Conservation (phyloP, 2,888 invertebrate species). For the Phortica magna region DNA sequence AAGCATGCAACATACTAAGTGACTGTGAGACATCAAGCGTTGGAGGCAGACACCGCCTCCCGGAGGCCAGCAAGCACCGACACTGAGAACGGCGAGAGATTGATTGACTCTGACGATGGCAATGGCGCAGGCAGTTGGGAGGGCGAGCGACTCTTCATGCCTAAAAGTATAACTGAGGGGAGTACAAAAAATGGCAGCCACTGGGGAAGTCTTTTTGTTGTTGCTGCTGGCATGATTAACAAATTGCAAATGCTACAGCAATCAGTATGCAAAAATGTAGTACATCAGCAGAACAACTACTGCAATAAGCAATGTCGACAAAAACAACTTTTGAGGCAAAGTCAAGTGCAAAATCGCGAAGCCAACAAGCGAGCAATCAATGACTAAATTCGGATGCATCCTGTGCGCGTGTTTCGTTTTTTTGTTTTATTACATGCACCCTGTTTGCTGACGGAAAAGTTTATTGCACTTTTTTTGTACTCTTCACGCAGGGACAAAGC, state of each 20-base stretch:
- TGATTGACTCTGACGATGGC: neutral
- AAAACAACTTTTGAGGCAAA: neutral
- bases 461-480: neutral
- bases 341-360: constrained; percentile 5
- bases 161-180: constrained; percentile 32
- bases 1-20: constrained; percentile 49
- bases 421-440: too few relatives aligned
- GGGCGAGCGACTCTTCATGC: constrained; percentile 22
- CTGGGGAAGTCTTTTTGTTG: neutral
- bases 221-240: constrained; percentile 35
- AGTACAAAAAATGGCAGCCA: constrained; percentile 8
- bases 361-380: neutral
- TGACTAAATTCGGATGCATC: too few relatives aligned
- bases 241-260: constrained; percentile 31
- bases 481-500: too few relatives aligned
- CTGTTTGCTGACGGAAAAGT: neutral
- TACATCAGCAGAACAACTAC: constrained; percentile 23
- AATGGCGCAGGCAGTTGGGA: too few relatives aligned
- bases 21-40: constrained; percentile 18
- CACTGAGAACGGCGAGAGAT: constrained; percentile 1
- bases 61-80: constrained; percentile 8
- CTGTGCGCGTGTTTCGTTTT: too few relatives aligned
- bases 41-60: constrained; percentile 33
- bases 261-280: neutral
- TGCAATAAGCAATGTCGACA: constrained; percentile 3